phyloP scores from a whole-genome alignment of 92 coral and sea anemone species.

The Zoanthus gigantus region DNA sequence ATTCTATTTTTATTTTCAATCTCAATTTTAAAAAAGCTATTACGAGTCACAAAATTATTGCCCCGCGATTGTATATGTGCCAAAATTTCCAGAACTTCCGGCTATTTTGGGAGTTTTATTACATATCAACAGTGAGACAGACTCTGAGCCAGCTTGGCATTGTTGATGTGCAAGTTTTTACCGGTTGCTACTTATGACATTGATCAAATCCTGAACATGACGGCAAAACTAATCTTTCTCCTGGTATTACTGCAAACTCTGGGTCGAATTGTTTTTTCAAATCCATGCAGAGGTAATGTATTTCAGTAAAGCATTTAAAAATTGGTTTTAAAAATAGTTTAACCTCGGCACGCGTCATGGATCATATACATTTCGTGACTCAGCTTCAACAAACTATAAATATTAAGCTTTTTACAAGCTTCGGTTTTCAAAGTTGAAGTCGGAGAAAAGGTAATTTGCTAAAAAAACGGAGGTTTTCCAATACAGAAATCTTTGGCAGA shows the following conservation, averaged over 20 bases:
- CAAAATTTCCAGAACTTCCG: background rate
- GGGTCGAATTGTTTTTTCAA: background rate
- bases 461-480: background rate
- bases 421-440: background rate
- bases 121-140: background rate
- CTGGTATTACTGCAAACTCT: background rate
- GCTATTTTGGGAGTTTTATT: background rate
- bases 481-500: background rate
- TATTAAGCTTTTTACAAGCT: background rate
- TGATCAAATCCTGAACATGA: background rate
- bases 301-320: background rate
- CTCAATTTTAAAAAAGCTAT: background rate
- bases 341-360: constrained; percentile 7
- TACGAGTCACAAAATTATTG: background rate
- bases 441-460: background rate
- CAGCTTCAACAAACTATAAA: background rate
- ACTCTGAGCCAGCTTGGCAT: background rate
- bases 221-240: background rate
- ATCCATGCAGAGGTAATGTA: constrained; percentile 11
- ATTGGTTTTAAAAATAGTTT: background rate
- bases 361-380: constrained; percentile 10
- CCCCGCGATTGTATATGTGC: background rate
- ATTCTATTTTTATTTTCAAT: background rate
- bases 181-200: background rate
- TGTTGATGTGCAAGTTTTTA: background rate